Percentiles rank a stretch among this genome's conserved stretches.
Evolutionary conservation across 2,113 vertebrate genomes (phyloP).

Genomic region (Salvelinus fontinalis): DNA sequence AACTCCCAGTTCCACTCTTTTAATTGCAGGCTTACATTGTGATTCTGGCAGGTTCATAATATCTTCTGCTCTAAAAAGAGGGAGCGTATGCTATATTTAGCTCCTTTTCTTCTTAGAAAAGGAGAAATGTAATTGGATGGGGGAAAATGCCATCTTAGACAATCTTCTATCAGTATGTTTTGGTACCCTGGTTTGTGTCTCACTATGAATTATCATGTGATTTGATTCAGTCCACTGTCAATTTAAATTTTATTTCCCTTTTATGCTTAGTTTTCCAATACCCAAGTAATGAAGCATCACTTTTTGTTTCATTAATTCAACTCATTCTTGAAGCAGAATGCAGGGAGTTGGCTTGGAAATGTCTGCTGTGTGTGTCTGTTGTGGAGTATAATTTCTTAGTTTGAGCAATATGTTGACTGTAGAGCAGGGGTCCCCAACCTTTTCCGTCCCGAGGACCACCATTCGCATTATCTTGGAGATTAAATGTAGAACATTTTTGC

Average conservation of each 20-base stretch:
- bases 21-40: neutral
- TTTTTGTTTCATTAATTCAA: neutral
- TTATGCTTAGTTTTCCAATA: neutral
- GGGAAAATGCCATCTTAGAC: conserved; percentile 43
- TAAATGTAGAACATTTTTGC: no score
- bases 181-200: neutral
- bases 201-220: neutral
- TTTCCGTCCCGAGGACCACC: no score
- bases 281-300: neutral
- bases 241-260: neutral
- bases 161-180: conserved; percentile 24
- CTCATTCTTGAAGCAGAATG: neutral
- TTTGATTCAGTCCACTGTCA: neutral
- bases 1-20: conserved; percentile 14
- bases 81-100: conserved; percentile 62
- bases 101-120: conserved; percentile 54
- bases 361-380: neutral
- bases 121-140: conserved; percentile 54
- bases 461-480: no score
- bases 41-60: conserved; percentile 16
- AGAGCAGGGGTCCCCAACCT: no score
- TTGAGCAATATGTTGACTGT: neutral
- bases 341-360: neutral
- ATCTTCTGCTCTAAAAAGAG: conserved; percentile 42
- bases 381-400: neutral